These are phyloP conservation scores for Heteromyza rotundicornis DNA, from an alignment of 2,888 invertebrate genomes.

Conservation along the genomic window DNA sequence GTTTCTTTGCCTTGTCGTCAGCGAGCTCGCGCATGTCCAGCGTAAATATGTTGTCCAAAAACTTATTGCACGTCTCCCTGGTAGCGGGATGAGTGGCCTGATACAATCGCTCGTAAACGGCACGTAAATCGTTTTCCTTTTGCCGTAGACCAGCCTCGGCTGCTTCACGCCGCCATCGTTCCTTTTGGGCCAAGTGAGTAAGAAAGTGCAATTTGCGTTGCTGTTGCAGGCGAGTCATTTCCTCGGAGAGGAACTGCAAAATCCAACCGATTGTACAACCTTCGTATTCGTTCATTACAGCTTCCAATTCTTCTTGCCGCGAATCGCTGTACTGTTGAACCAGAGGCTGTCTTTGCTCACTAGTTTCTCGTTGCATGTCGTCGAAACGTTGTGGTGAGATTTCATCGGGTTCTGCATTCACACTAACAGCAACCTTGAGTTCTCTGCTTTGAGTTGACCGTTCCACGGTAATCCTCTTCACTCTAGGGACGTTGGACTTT, in stretches of 20 bases:
- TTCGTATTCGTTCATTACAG: slow-evolving; percentile 71
- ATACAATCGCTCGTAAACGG: slow-evolving; percentile 82
- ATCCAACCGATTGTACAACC: slow-evolving; percentile 76
- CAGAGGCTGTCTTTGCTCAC: background rate
- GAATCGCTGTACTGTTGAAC: background rate
- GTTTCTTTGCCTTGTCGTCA: slow-evolving; percentile 65
- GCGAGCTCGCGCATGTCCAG: slow-evolving; percentile 68
- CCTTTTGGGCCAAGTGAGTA: slow-evolving; percentile 78
- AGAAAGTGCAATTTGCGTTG: slow-evolving; percentile 82
- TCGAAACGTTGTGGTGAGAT: too few species aligned
- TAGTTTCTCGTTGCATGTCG: background rate
- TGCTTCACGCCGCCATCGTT: slow-evolving; percentile 78
- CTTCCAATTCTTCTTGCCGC: slow-evolving; percentile 38
- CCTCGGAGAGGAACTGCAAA: slow-evolving; percentile 78
- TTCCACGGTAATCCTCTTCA: too few species aligned
- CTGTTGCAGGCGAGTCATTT: slow-evolving; percentile 75
- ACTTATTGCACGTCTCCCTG: slow-evolving; percentile 69
- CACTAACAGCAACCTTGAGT: too few species aligned
- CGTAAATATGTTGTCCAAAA: slow-evolving; percentile 69
- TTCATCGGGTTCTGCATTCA: too few species aligned
- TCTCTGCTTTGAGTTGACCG: too few species aligned
- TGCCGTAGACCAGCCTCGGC: slow-evolving; percentile 81
- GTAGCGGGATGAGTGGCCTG: slow-evolving; percentile 65
- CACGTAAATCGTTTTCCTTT: slow-evolving; percentile 73
- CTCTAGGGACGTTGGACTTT: background rate